Evolutionary conservation across 37 sponge, comb jelly and placozoan genomes (phyloP).

Genomic region (Mnemiopsis leidyi): DNA sequence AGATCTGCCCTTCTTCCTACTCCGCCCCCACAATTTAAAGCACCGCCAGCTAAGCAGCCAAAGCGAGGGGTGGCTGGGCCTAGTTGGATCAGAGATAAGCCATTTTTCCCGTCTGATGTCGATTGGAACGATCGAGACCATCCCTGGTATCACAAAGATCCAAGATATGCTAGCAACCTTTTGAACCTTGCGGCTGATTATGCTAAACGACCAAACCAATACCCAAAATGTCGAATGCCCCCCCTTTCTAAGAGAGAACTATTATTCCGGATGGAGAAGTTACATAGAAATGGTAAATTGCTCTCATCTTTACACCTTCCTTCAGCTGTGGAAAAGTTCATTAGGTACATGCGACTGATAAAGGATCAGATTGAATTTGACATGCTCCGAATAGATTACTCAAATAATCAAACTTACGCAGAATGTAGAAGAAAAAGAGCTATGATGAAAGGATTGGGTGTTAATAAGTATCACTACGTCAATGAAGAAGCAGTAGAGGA

Average conservation of each 20-base stretch:
- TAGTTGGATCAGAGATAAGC: not conserved
- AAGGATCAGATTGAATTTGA: conserved; percentile 41
- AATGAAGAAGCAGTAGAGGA: conserved; percentile 35
- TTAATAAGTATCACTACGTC: conserved; percentile 12
- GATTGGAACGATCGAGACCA: not conserved
- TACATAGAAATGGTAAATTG: not conserved
- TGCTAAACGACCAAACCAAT: conserved; percentile 13
- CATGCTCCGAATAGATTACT: not conserved
- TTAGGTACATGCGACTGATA: not conserved
- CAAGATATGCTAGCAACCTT: not conserved
- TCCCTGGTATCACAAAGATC: conserved; percentile 4
- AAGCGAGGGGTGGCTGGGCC: not conserved
- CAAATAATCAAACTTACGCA: conserved; percentile 6
- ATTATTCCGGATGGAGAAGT: not conserved
- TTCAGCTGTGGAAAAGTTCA: not conserved
- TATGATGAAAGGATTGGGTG: conserved; percentile 14
- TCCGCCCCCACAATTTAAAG: not conserved
- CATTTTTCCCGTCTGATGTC: not conserved
- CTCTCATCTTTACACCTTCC: not conserved
- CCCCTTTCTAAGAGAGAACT: not conserved
- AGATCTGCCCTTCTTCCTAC: not conserved
- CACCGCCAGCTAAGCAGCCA: not conserved
- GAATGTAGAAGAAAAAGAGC: conserved; percentile 18
- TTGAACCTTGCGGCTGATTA: conserved; percentile 24
- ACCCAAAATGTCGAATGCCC: not conserved